Conservation (phyloP, 30 jellyfish, hydroid and myxozoan species). For the Mastigias papua region DNA sequence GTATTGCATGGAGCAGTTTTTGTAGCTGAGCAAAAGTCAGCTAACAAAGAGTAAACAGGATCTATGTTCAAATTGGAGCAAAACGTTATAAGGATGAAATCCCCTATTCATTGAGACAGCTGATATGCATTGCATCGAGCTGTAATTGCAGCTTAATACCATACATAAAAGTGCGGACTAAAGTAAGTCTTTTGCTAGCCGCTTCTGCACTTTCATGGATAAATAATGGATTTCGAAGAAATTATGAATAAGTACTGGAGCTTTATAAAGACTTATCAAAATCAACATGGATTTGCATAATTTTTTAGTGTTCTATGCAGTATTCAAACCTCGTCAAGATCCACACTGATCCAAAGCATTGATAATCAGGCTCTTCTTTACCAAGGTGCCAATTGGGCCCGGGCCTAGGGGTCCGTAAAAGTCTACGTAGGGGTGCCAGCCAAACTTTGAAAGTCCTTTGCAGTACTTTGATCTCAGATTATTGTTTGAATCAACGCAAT, state of each 20-base stretch:
- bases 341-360: neutral
- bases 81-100: too few species aligned
- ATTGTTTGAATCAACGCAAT: too few species aligned
- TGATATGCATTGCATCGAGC: neutral
- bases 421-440: too few species aligned
- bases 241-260: neutral
- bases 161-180: neutral
- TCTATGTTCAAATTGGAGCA: too few species aligned
- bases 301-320: neutral
- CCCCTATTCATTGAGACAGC: neutral
- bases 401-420: too few species aligned
- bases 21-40: too few species aligned
- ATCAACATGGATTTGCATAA: neutral
- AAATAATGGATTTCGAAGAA: neutral
- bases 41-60: too few species aligned
- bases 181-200: neutral
- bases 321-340: neutral
- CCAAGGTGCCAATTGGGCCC: too few species aligned
- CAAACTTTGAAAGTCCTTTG: too few species aligned
- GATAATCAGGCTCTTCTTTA: too few species aligned
- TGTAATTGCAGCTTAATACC: neutral
- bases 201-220: neutral
- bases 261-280: neutral
- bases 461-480: too few species aligned
- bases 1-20: too few species aligned